These are phyloP conservation scores for Riparia riparia DNA, from an alignment of 2,113 vertebrate genomes.

Conservation along the genomic window DNA sequence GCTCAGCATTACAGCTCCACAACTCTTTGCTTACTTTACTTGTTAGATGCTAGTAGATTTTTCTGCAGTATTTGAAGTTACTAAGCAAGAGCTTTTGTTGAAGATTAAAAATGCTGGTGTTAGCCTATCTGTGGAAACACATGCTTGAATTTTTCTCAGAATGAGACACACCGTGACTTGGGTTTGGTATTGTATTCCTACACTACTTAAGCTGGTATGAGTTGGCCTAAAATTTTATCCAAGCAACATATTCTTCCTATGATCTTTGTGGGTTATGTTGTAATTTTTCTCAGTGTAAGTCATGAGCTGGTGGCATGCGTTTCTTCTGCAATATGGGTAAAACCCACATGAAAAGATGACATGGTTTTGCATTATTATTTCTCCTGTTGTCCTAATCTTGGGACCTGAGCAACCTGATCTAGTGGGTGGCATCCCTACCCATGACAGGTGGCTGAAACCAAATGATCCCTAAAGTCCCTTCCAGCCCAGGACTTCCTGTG, in stretches of 20 bases:
- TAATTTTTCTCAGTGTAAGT: not conserved
- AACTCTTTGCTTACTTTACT: not conserved
- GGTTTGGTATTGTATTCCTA: conserved; percentile 13
- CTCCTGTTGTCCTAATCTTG: not conserved
- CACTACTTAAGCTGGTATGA: conserved; percentile 26
- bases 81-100: conserved; percentile 42
- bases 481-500: not conserved
- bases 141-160: conserved; percentile 35
- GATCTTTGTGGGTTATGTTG: not conserved
- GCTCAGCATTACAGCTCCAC: conserved; percentile 1
- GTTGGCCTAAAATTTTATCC: not conserved
- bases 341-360: not conserved
- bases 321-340: not conserved
- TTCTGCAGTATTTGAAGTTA: conserved; percentile 26
- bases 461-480: not conserved
- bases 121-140: conserved; percentile 24
- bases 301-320: not conserved
- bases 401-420: not conserved
- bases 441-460: not conserved
- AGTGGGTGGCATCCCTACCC: not conserved
- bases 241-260: not conserved
- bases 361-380: not conserved
- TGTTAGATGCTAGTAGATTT: conserved; percentile 39
- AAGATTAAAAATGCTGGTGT: conserved; percentile 24
- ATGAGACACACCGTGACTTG: not conserved